Evolutionary conservation across 1,140 invertebrate species (phyloP), one percentile per base, ranked within the genome.

Genomic region (Tribolium madens): DNA sequence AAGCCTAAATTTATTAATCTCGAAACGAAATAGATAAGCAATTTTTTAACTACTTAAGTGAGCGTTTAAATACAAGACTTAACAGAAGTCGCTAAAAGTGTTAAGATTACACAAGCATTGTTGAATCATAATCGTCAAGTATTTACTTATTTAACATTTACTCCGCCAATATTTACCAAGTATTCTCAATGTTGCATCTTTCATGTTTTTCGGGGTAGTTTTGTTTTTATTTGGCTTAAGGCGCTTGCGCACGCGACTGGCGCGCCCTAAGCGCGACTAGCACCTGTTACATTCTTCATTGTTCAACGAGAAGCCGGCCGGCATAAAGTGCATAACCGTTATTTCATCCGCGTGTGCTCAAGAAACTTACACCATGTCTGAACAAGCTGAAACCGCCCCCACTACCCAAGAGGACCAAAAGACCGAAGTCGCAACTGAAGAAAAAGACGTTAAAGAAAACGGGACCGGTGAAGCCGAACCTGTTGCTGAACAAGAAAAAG

Each of bases 401-500:
- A 86, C 88, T 53, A 86, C 86, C 72, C 72, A 87, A 84, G 70
- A 87, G 84, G 81, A 88, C 86, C 83, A 89, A 86, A 85, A 88
- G 82, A 86, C 86, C 46, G 85, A 87, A 69, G 78, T 78, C 2
- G 84, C 86, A 12, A 87, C 87, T 26, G 83, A 85, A 48, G 89
- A 91, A 85, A 81, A 83, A 72, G 83, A 85, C 50, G 81, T 86
- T 13, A 88, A 87, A 73, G 88, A 89, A 84, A 89, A 89, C 80
- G 88, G 87, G 73, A 87, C 87, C 9, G 85, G 83, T 18, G 87
- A 87, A 3, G 86, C 87, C 84, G 71, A 87, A 85, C 78, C 87
- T 87, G 82, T 84, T 85, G 80, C 83, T 14, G 85, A 87, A 7
- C 85, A 84, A 79, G 86, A 88, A 78, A 89, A 89, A 71, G 87